Percentiles rank a stretch among this genome's conserved stretches.
phyloP scores from a whole-genome alignment of 35 echinoderm and acorn worm genomes.

The Strongylocentrotus purpuratus region DNA sequence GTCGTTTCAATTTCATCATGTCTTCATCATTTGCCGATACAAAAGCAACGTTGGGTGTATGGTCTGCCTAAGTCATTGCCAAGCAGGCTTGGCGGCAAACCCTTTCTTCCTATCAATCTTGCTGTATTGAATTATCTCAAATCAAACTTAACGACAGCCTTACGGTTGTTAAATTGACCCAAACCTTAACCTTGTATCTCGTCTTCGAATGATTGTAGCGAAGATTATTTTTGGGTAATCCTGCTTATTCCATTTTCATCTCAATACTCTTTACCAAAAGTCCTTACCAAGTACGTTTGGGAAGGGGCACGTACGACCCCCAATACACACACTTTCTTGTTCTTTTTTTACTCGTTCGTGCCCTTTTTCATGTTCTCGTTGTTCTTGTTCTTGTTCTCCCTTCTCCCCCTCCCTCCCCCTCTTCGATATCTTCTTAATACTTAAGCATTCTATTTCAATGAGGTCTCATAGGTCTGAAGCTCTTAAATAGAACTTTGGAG shows the following conservation, averaged over 20 bases:
- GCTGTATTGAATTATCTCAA: constrained; percentile 15
- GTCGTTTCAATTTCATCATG: constrained; percentile 22
- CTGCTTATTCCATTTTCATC: constrained; percentile 11
- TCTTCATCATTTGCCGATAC: constrained; percentile 15
- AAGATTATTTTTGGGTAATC: not conserved
- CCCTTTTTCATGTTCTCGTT: too few species aligned
- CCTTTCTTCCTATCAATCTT: not conserved
- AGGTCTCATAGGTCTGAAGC: too few species aligned
- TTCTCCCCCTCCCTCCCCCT: too few species aligned
- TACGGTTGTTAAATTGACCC: constrained; percentile 33
- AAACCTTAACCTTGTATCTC: constrained; percentile 7
- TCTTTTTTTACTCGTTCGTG: not conserved
- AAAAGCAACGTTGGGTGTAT: not conserved
- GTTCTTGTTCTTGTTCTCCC: not conserved
- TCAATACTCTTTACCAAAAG: not conserved
- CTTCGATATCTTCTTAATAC: too few species aligned
- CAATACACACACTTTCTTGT: not conserved
- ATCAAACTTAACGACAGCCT: constrained; percentile 27
- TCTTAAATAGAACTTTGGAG: too few species aligned
- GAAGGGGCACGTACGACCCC: not conserved
- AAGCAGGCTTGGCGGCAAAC: not conserved
- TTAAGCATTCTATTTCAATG: too few species aligned
- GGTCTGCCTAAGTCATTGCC: constrained; percentile 18
- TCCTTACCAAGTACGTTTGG: not conserved
- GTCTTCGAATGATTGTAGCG: not conserved